Evolutionary conservation across 1,140 invertebrate species (phyloP), one percentile per base, ranked within the genome.

Genomic region (Heliconius nattereri): DNA sequence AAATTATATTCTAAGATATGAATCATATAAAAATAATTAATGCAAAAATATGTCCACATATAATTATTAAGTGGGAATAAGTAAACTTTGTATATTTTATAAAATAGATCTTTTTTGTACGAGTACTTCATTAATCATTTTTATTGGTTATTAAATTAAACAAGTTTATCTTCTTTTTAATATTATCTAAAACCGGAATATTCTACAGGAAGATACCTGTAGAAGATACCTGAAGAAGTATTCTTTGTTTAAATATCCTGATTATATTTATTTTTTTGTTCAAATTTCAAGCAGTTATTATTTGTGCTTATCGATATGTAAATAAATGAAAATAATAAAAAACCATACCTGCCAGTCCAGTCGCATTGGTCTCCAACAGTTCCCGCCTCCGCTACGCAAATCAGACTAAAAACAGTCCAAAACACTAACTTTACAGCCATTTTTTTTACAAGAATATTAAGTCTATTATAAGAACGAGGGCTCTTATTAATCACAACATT

Each of bases 291-390:
- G 11, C 1, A 13, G 9, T 29, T 66, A 66, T 26, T 29, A 29
- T 66, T 66, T 13, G 3, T 2, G n/a, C 26, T 26, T 66, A 66
- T 29, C 60, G 26, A 66, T 66, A 66, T 29, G 60, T 66, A 29
- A 66, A 66, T 29, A 29, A 29, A 66, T 77, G 52, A 71, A 35
- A 78, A 78, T 40, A 70, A 32, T 81, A 79, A 83, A 78, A 82
- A 77, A 79, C 35, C 89, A 89, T 94, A 95, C 95, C 95, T 95
- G 94, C 95, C 95, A 85, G 91, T 95, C 95, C 95, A 95, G 90
- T 95, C 95, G 88, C 95, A 95, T 81, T 95, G 95, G 85, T 95
- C 95, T 82, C 95, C 95, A 85, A 95, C 95, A 85, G 94, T 92
- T 71, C 92, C 94, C 85, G 95, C 94, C 86, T 94, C 91, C 85